A percentile compares a stretch with the other conserved stretches of the same genome.
Conservation (phyloP, 1,140 invertebrate genomes). For the Dinoponera quadriceps region DNA sequence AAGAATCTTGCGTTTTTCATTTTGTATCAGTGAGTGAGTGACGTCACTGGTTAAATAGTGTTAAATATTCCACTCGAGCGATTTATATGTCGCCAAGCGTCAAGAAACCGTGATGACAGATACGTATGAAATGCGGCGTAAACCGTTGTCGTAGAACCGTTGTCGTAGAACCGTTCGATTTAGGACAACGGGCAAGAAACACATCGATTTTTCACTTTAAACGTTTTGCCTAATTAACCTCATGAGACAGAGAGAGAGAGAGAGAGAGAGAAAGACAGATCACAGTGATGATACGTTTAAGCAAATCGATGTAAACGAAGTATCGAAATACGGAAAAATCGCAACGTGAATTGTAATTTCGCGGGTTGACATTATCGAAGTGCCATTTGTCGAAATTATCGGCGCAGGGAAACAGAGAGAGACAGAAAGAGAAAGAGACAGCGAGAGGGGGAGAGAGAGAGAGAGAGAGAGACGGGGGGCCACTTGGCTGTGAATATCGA, state of each 20-base stretch:
- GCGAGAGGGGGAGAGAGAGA: no score
- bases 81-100: no score
- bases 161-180: not conserved
- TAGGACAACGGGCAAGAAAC: not conserved
- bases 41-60: not conserved
- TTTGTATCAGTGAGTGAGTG: not conserved
- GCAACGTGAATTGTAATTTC: constrained; percentile 61
- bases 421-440: no score
- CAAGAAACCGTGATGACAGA: not conserved
- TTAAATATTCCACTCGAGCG: not conserved
- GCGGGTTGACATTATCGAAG: constrained; percentile 59
- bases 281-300: not conserved
- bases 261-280: not conserved
- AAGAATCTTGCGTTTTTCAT: not conserved
- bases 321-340: constrained; percentile 57
- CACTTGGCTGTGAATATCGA: constrained; percentile 69
- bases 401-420: not conserved
- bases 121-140: no score
- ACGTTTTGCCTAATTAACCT: not conserved
- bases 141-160: not conserved
- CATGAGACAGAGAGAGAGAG: no score
- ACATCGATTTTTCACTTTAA: not conserved
- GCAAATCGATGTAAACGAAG: not conserved
- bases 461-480: not conserved
- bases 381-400: constrained; percentile 69